A percentile compares a stretch with the other conserved stretches of the same genome.
Conservation (phyloP, 2,113 vertebrate species). For the Indicator maculatus region DNA sequence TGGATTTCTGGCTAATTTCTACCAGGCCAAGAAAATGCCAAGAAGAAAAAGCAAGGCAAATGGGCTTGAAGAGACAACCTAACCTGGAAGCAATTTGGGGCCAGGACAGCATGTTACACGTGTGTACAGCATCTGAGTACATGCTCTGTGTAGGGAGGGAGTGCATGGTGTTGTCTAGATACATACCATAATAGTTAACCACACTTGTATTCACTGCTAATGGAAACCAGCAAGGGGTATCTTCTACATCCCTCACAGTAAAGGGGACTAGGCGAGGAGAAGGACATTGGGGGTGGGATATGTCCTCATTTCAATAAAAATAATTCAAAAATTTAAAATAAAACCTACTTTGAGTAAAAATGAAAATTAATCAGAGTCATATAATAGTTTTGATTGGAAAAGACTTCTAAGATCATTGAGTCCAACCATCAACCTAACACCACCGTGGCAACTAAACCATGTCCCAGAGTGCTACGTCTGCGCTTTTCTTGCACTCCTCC, state of each 20-base stretch:
- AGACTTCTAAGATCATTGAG: too few relatives aligned
- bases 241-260: neutral
- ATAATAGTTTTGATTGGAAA: too few relatives aligned
- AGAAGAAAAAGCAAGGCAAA: neutral
- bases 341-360: neutral
- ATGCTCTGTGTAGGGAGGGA: neutral
- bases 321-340: neutral
- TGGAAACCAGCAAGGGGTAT: neutral
- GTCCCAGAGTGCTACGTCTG: too few relatives aligned
- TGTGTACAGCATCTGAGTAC: neutral
- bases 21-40: neutral
- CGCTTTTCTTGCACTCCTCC: too few relatives aligned
- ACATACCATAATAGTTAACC: neutral
- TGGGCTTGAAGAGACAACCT: neutral
- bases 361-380: neutral
- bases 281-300: neutral
- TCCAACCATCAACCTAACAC: too few relatives aligned
- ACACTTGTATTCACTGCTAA: neutral
- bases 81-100: conserved; percentile 55
- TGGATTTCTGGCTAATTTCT: conserved; percentile 38
- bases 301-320: neutral
- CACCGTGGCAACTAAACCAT: too few relatives aligned
- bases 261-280: neutral
- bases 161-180: neutral
- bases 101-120: neutral